Evolutionary conservation across 2,888 invertebrate species (phyloP).

Genomic region (Rhagium mordax): DNA sequence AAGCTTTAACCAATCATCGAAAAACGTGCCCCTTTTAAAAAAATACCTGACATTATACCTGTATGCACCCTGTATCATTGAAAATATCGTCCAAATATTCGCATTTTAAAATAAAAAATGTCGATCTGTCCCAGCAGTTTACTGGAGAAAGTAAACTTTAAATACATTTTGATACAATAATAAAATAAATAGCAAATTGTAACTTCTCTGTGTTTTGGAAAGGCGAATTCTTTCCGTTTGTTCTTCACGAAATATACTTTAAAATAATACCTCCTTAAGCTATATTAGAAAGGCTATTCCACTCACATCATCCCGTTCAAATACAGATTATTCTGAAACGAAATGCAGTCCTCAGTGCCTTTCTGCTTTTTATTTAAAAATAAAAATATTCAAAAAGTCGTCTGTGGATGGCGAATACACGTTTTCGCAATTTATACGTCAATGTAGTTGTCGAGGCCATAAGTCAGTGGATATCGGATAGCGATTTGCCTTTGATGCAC

Average conservation of each 20-base stretch:
- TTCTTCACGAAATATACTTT: background rate
- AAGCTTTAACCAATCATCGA: too few relatives aligned
- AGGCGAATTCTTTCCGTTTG: too few relatives aligned
- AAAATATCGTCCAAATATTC: too few relatives aligned
- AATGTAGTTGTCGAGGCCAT: slow-evolving; percentile 31
- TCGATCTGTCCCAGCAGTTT: too few relatives aligned
- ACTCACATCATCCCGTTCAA: slow-evolving; percentile 3
- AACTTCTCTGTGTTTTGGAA: too few relatives aligned
- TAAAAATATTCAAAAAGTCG: slow-evolving; percentile 26
- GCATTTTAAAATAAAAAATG: too few relatives aligned
- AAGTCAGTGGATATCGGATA: slow-evolving; percentile 40
- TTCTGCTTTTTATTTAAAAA: background rate
- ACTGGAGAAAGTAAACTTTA: too few relatives aligned
- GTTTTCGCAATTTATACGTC: slow-evolving; percentile 43
- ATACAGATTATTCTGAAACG: slow-evolving; percentile 11
- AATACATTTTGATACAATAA: too few relatives aligned
- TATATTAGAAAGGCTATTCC: background rate
- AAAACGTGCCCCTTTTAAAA: too few relatives aligned
- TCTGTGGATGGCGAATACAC: slow-evolving; percentile 34
- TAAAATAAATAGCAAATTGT: too few relatives aligned
- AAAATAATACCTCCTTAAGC: background rate
- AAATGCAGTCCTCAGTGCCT: background rate
- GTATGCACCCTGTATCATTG: too few relatives aligned
- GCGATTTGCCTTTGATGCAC: slow-evolving; percentile 11
- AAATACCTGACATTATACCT: too few relatives aligned